Conservation (phyloP, 2,797 vertebrate genomes). For the Hoplostethus atlanticus region DNA sequence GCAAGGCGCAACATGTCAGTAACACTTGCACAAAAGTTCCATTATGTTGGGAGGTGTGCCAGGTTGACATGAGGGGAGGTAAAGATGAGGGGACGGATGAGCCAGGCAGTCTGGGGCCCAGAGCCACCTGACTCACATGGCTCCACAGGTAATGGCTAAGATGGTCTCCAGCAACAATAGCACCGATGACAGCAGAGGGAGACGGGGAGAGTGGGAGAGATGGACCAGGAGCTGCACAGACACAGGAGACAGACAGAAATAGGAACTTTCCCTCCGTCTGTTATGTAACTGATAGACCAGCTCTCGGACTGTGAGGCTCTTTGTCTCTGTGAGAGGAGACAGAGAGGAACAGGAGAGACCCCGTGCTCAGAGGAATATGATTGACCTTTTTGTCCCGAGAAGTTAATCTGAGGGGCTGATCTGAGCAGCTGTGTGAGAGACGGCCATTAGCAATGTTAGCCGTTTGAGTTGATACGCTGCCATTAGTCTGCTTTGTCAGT, state of each 20-base stretch:
- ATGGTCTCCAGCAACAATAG: constrained; percentile 73
- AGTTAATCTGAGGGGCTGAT: constrained; percentile 67
- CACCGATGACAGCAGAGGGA: constrained; percentile 78
- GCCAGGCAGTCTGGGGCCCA: constrained; percentile 62
- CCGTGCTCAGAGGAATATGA: constrained; percentile 60
- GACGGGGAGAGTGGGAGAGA: constrained; percentile 46
- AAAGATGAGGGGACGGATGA: constrained; percentile 33
- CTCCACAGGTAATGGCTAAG: constrained; percentile 62
- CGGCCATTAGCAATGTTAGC: constrained; percentile 49
- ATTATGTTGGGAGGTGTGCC: too few species aligned
- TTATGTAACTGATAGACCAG: constrained; percentile 70
- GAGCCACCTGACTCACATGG: constrained; percentile 59
- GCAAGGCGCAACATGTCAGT: too few species aligned
- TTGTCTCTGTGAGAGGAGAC: constrained; percentile 66
- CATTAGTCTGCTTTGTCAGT: constrained; percentile 29
- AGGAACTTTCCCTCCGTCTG: constrained; percentile 66
- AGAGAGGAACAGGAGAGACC: constrained; percentile 36
- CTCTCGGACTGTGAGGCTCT: constrained; percentile 50
- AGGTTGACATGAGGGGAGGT: too few species aligned
- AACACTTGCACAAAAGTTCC: too few species aligned
- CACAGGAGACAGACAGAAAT: constrained; percentile 64
- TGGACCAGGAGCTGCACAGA: constrained; percentile 36
- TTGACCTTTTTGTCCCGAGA: constrained; percentile 59
- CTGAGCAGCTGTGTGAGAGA: constrained; percentile 72
- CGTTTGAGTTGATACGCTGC: constrained; percentile 27